Percentiles rank a stretch among this genome's conserved stretches.
Conservation (phyloP, 2,113 vertebrate species). For the Gnathonemus echidnorhynchus region DNA sequence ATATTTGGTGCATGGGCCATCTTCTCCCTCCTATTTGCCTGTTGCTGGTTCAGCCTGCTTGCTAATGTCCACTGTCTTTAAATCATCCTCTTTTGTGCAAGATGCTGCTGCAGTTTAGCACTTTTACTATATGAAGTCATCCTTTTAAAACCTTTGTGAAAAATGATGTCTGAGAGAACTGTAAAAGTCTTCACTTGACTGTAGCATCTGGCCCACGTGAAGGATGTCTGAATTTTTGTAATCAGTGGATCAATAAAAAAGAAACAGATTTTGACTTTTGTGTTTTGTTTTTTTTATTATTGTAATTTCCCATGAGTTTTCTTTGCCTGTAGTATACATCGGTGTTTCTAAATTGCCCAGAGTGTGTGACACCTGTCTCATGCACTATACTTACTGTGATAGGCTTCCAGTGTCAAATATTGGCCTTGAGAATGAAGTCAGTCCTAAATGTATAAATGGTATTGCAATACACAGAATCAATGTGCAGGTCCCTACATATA, state of each 20-base stretch:
- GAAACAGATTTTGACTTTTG: background rate
- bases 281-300: background rate
- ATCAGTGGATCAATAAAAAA: constrained; percentile 20
- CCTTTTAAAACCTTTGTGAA: constrained; percentile 34
- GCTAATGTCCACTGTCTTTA: background rate
- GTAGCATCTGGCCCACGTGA: constrained; percentile 20
- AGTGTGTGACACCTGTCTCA: background rate
- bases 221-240: constrained; percentile 25
- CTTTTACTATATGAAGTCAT: constrained; percentile 45
- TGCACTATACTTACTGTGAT: background rate
- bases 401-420: background rate
- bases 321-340: background rate
- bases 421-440: background rate
- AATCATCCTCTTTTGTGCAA: constrained; percentile 20
- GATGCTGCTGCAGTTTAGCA: constrained; percentile 28
- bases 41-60: background rate
- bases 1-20: background rate
- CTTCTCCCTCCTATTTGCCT: background rate
- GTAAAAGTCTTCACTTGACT: constrained; percentile 36
- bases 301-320: background rate
- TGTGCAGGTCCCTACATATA: background rate
- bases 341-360: background rate
- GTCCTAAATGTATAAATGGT: background rate
- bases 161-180: constrained; percentile 33
- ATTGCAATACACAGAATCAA: background rate